Evolutionary conservation across 2,888 invertebrate genomes (phyloP), one percentile per base, ranked within the genome.

Genomic region (Sinopyrophorus schimmeli): DNA sequence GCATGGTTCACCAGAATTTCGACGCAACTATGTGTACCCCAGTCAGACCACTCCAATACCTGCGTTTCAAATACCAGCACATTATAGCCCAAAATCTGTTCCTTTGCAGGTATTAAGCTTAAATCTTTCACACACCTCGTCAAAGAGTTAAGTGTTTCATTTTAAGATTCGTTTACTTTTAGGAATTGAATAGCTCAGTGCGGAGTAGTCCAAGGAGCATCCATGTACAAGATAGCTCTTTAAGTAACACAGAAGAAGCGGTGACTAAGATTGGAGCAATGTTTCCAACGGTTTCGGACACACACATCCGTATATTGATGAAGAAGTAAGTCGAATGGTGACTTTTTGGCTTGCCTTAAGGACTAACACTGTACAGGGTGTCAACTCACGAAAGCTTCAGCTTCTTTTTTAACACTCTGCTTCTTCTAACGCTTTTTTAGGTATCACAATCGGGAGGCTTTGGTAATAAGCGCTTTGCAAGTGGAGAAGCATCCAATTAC

Each of bases 401-500:
- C 12, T 27, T 5, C 2, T 12, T 27, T n/a, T 27, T 10, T 5
- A 12, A 7, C 9, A 10, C 10, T 27, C 10, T 27, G 51, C 46
- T 46, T 51, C 4, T 41, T 46, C 51, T 51, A 51, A 51, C 50
- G 46, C 44, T 58, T 65, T 75, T 76, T 65, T 74, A 93, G 93
- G 76, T 93, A 93, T 76, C 91, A 93, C 77, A 91, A 91, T 73
- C 84, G 93, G 59, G 91, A 92, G 74, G 92, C 92, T 49, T 87
- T 94, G 59, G 93, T 93, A 48, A 89, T 93, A 75, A 92, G 92
- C 72, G 92, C 93, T 40, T 80, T 94, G 51, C 92, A 93, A 79
- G 92, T 93, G 60, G 93, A 93, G 74, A 93, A 92, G 74, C 87
- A 92, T 76, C 92, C 92, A 38, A 85, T 92, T 55, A 87, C 88